Base-by-base conservation (phyloP, 2,888 invertebrate species). In the Lamproptera curius region DNA sequence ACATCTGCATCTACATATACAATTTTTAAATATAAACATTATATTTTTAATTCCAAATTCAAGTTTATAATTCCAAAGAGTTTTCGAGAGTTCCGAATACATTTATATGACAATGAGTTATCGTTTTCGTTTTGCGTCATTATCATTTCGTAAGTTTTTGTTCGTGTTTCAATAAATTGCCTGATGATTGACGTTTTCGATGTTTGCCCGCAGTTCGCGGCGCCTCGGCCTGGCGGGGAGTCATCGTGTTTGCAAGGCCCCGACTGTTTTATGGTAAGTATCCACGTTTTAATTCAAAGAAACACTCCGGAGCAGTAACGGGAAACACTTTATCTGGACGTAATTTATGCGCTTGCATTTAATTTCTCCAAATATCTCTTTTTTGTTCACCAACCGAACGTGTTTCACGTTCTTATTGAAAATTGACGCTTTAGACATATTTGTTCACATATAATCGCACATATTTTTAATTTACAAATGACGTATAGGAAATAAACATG, bases 201-300 rank as follows among this genome's bases (percentile, higher is more conserved):
- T 76, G 71, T 77, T 86, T 84, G 82, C 83, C 89, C 89, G 67
- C 90, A 91, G 91, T 91, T 91, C 64, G 90, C 91, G 66, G 86
- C 89, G 76, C 90, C 90, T 57, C 88, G 90, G 49, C 89, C 90
- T 63, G 83, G 90, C 71, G 91, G 90, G 75, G 91, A 91, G 81
- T 90, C 90, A 49, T 90, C 91, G 70, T 92, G 92, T 78, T 86
- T 92, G 76, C 91, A 92, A 77, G 91, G 91, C 73, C 91, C 92
- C 59, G 92, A 92, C 85, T 92, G 92, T 76, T 92, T 91, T 83
- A 91, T 91, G 92, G 92, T 92, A 76, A 91, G 91, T 89, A 60
- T 59, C 23, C 33, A 41, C 43, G n/a, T 44, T 41, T 45, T 45
- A 50, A 44, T 45, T 40, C 44, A 44, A 41, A 44, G 44, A 50